phyloP scores from a whole-genome alignment of 2,888 invertebrate genomes.

The Cephus pulcher region DNA sequence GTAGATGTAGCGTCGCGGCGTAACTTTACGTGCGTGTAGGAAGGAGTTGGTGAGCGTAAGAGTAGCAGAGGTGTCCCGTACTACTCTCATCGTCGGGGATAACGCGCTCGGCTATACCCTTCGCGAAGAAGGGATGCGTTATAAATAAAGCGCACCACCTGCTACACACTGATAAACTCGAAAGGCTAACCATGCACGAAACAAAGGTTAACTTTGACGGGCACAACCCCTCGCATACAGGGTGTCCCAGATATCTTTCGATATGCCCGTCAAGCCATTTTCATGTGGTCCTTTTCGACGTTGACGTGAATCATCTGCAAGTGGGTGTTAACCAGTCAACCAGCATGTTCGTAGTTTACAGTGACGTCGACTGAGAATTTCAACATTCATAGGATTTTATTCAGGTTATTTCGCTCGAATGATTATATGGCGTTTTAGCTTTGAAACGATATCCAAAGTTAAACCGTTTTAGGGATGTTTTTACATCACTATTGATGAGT shows the following conservation, averaged over 20 bases:
- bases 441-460: neutral
- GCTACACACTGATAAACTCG: conserved; percentile 58
- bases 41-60: conserved; percentile 13
- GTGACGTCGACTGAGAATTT: neutral
- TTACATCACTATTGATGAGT: neutral
- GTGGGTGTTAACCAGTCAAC: neutral
- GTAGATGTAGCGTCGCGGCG: conserved; percentile 6
- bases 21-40: conserved; percentile 19
- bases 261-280: conserved; percentile 27
- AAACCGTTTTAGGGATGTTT: neutral
- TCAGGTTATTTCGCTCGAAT: neutral
- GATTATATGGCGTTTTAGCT: neutral
- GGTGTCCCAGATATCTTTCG: conserved; percentile 30
- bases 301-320: neutral
- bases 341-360: neutral
- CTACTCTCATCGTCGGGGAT: neutral
- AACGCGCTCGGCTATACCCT: conserved; percentile 5
- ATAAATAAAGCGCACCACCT: conserved; percentile 59
- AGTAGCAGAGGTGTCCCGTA: neutral
- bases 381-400: neutral
- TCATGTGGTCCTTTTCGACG: neutral
- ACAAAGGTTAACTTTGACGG: conserved; percentile 56
- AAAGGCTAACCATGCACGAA: conserved; percentile 55
- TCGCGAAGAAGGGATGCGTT: conserved; percentile 35
- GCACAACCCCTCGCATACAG: conserved; percentile 35